Base-by-base conservation (phyloP, 2,797 vertebrate species). In the Podarcis lilfordi region DNA sequence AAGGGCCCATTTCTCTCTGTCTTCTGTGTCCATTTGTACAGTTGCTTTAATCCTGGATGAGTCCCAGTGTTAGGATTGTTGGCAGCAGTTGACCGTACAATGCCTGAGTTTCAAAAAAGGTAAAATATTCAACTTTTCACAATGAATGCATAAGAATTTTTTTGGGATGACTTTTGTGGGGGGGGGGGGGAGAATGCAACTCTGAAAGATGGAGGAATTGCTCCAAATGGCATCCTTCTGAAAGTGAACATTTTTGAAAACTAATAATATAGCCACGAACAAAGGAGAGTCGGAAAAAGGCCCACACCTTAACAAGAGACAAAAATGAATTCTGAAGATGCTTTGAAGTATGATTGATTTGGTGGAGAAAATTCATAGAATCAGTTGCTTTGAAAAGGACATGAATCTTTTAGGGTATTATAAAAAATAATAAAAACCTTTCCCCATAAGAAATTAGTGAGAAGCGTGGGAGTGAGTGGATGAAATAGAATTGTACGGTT, bases 31-130 rank as follows among this genome's bases (percentile, higher is more conserved):
- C 94, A 95, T 92, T 92, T 95, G 92, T 87, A 94, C 78, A 96
- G 93, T 84, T 93, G 91, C 88, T 96, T 93, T 96, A 92, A 96
- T 94, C 92, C 92, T 95, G 89, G 89, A 91, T 84, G 94, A 88
- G 93, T 93, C 82, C 87, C 87, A 95, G 89, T n/a, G 80, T 87
- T 91, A 91, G 89, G 88, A 92, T 82, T 8, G 45, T 82, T 89
- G 59, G 74, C 81, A 92, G 61, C 78, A 91, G 81, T 89, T 91
- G 76, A 88, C 84, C 87, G 15, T 89, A 88, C 19, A 68, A 93
- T 89, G 91, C 92, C 86, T 10, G 45, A 91, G 64, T 78, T 87
- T 89, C n/a, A 75, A 40, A 88, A 86, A 61, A 5, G 82, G 91
- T 89, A 40, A 69, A 61, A 55, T 4, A 55, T 55, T 55, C 72